Conservation (phyloP, 2,888 invertebrate genomes). For the Spilosoma lubricipeda region DNA sequence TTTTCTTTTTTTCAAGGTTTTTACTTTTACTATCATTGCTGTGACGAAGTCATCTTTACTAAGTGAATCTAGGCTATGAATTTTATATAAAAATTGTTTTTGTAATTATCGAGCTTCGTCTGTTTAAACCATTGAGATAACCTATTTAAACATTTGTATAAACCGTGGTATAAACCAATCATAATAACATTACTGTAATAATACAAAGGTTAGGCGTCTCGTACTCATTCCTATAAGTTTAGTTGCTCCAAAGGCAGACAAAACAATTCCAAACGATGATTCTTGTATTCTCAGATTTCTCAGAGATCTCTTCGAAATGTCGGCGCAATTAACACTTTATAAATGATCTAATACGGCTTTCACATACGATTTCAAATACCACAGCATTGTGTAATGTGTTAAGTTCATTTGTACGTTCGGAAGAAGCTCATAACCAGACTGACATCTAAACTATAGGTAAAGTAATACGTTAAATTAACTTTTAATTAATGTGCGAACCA, state of each 20-base stretch:
- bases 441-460: not conserved
- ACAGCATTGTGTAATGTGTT: slow-evolving; percentile 1
- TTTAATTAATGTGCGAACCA: not conserved
- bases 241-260: slow-evolving; percentile 22
- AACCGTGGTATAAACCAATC: not conserved
- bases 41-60: not conserved
- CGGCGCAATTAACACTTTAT: slow-evolving; percentile 29
- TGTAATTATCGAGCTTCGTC: not conserved
- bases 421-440: not conserved
- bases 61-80: not conserved
- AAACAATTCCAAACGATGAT: slow-evolving; percentile 29
- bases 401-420: not conserved
- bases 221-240: slow-evolving; percentile 39
- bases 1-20: not conserved
- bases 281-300: slow-evolving; percentile 26
- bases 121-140: too few relatives aligned
- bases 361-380: slow-evolving; percentile 16
- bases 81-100: not conserved
- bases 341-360: slow-evolving; percentile 30
- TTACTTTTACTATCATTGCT: not conserved
- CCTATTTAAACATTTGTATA: not conserved
- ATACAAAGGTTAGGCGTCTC: not conserved
- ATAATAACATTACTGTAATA: not conserved
- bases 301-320: slow-evolving; percentile 23
- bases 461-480: not conserved